Conservation (phyloP, 2,113 vertebrate species). For the Notiomystis cincta region DNA sequence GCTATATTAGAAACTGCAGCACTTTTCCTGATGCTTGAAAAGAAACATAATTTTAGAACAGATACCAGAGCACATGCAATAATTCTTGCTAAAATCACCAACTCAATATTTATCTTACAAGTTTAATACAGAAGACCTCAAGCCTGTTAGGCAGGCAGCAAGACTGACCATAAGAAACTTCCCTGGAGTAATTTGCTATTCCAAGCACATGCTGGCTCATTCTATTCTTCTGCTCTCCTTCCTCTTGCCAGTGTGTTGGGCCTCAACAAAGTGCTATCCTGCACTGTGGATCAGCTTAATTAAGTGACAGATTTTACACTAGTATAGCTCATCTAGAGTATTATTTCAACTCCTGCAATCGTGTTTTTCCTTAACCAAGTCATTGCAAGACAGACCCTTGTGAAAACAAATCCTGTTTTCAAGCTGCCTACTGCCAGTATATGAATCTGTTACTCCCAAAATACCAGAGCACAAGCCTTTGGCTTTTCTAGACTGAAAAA, state of each 20-base stretch:
- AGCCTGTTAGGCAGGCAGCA: neutral
- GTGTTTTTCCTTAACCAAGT: neutral
- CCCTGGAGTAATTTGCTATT: neutral
- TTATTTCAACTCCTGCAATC: neutral
- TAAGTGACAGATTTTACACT: neutral
- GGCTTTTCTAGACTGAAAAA: neutral
- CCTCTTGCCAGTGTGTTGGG: rapidly evolving
- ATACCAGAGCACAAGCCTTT: neutral
- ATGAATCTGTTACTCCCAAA: neutral
- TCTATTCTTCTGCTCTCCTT: neutral
- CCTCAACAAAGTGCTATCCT: neutral
- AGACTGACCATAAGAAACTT: neutral
- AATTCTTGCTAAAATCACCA: neutral
- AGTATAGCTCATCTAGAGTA: neutral
- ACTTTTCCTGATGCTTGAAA: neutral
- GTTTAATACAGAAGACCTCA: neutral
- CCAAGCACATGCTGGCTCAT: neutral
- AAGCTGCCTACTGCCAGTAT: neutral
- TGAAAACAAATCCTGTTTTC: neutral
- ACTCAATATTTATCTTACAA: neutral
- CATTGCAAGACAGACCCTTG: neutral
- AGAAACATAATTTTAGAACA: neutral
- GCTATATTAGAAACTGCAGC: neutral
- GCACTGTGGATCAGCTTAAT: neutral
- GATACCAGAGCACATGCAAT: neutral